These are phyloP conservation scores for Suricata suricatta DNA, from an alignment of 2,113 vertebrate genomes.

Conservation along the genomic window DNA sequence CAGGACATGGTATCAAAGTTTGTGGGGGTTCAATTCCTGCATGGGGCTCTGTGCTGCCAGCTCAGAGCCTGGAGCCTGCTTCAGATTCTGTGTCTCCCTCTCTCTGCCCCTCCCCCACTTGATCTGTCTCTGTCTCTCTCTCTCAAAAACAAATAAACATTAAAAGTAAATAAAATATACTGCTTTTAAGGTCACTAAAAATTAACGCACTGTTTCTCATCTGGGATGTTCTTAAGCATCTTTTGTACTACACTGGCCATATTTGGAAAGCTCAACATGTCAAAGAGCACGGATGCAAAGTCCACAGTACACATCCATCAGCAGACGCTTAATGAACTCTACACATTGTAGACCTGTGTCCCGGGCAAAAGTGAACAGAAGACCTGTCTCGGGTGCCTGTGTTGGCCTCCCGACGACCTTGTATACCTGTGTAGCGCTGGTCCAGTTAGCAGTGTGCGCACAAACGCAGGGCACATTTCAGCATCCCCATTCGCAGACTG, in stretches of 20 bases:
- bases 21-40: no score
- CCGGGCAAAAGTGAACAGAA: neutral
- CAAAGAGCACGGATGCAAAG: neutral
- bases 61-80: no score
- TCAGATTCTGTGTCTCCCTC: no score
- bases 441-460: neutral
- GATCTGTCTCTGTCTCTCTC: no score
- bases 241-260: neutral
- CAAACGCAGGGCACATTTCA: neutral
- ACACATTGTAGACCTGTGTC: neutral
- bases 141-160: no score
- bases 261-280: neutral
- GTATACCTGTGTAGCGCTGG: neutral
- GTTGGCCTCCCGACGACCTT: neutral
- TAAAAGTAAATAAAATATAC: neutral
- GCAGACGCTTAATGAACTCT: neutral
- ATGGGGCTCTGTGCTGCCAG: no score
- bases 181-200: neutral
- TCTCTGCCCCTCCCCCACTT: no score
- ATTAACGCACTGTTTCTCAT: neutral
- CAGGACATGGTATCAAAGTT: no score
- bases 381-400: neutral
- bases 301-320: neutral
- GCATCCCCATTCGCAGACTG: neutral
- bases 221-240: neutral